Base-by-base conservation (phyloP, 2,888 invertebrate species). In the Dicroscelio sp. region DNA sequence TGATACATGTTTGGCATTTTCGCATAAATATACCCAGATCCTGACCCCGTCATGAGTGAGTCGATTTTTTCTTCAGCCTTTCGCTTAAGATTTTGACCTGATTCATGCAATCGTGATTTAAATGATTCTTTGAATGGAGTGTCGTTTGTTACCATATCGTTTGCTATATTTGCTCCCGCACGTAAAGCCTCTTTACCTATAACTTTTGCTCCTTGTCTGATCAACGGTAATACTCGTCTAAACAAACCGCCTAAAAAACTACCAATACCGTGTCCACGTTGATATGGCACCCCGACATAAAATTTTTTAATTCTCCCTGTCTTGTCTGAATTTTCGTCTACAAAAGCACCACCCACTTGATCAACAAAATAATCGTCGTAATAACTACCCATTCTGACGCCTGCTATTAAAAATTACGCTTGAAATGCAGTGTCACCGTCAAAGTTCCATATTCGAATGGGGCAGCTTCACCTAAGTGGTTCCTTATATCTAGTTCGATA, bases 241-340 rank as follows among this genome's bases (percentile, higher is more conserved):
- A 85, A 85, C 20, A 86, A 33, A 1, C 78, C 86, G 0, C 86
- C 78, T 0, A 85, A n/a, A 31, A 75, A 78, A 65, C 58, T 78
- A 0, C 84, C 84, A 2, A 71, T 71, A 23, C 75, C 75, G 25
- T 73, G 60, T 0, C 83, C 75, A 20, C 31, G 12, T 38, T 82
- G 83, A 60, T 60, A 27, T 1, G 71, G 55, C 10, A 12, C 10
- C 20, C 83, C 83, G 1, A 60, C 73, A 8, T 30, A 83, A 6
- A 80, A 31, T 33, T 48, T 63, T 27, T 27, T 20, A 25, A 82
- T 20, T 30, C 69, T 4, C 55, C 75, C 75, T 48, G 30, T n/a
- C n/a, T n/a, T n/a, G n/a, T n/a, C n/a, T n/a, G n/a, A n/a, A n/a
- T n/a, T n/a, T n/a, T n/a, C n/a, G n/a, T n/a, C n/a, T n/a, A n/a